Conservation (phyloP, 35 echinoderm and acorn worm species). For the Heliocidaris tuberculata region DNA sequence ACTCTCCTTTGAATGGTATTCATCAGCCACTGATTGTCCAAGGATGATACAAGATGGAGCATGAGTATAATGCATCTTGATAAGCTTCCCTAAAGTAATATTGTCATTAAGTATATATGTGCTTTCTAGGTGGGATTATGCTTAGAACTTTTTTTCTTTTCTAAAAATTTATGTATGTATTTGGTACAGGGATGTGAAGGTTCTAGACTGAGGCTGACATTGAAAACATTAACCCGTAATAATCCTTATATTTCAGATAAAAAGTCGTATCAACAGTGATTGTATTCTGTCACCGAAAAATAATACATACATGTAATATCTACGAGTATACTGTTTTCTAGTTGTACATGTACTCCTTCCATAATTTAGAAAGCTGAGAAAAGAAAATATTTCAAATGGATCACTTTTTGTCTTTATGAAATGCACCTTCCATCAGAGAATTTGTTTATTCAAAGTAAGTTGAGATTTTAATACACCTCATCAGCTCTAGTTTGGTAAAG, state of each 20-base stretch:
- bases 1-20: background rate
- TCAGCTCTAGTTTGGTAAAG: background rate
- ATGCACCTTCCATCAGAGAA: background rate
- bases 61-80: background rate
- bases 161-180: no score
- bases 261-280: no score
- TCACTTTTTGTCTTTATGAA: background rate
- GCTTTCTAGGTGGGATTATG: no score
- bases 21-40: background rate
- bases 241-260: no score
- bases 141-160: no score
- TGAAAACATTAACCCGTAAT: no score
- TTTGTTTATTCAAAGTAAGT: slow-evolving; percentile 26
- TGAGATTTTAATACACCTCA: background rate
- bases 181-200: no score
- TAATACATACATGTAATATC: no score
- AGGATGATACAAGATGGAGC: background rate
- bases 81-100: background rate
- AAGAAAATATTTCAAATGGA: slow-evolving; percentile 5
- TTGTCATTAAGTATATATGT: background rate
- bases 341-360: no score
- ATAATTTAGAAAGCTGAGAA: background rate
- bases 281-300: no score
- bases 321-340: no score
- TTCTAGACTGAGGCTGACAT: no score